Evolutionary conservation across 2,888 invertebrate species (phyloP), one percentile per base, ranked within the genome.

Genomic region (Cryptus armator): DNA sequence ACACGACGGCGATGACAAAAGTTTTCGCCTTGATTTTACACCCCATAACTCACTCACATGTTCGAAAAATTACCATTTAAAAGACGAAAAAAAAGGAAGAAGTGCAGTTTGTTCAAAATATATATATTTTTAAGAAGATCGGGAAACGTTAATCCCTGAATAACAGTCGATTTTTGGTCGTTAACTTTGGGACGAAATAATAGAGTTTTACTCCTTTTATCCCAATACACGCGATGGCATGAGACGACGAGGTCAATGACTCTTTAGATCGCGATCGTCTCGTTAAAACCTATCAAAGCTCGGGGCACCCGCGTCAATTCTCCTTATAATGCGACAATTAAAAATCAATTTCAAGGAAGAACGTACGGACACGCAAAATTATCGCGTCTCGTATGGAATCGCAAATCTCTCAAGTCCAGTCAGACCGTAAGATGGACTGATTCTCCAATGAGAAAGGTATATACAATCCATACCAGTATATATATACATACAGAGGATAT

Each of bases 231-330:
- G 24, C 59, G 46, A 75, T 59, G 59, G 19, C 19, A 59, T 44
- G 59, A 44, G 72, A 64, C 53, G 24, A 24, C 66, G 46, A 77
- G 83, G 80, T 83, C 74, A 74, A 83, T 77, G 85, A 81, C 85
- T 83, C 80, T 77, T 76, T 76, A 79, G 71, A 71, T 83, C 56
- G 32, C 59, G 62, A 16, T 74, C 32, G 32, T 62, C 48, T 48
- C 74, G 46, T 32, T 29, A n/a, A 48, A 16, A 46, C 37, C 37
- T 29, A 59, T 59, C 24, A 74, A 29, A 24, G 12, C 12, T 10
- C 10, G 59, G 29, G 14, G 24, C 59, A 12, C 12, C 59, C 74
- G 78, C 78, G 74, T 37, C 19, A 74, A 70, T 78, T 74, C 67
- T 59, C 16, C 67, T 68, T 62, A 51, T 80, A 70, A 79, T 79